Evolutionary conservation across 2,797 vertebrate genomes (phyloP).

Genomic region (Jordanella pulchra): DNA sequence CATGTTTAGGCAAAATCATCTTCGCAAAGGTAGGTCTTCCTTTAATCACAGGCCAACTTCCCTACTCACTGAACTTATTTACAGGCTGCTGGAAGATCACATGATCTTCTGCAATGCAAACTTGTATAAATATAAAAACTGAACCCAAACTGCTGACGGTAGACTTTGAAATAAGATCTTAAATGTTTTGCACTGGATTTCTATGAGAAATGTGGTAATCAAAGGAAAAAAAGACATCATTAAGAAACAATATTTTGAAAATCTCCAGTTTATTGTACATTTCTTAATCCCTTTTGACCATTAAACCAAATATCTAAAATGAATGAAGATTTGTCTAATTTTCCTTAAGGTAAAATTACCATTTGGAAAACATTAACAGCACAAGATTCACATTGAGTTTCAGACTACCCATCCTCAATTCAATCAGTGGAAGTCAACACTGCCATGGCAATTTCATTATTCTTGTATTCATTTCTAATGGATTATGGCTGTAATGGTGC

Average conservation of each 20-base stretch:
- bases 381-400: constrained; percentile 25
- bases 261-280: not conserved
- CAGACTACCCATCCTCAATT: constrained; percentile 20
- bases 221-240: not conserved
- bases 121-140: not conserved
- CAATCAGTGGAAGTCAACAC: constrained; percentile 37
- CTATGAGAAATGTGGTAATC: not conserved
- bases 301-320: constrained; percentile 20
- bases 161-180: not conserved
- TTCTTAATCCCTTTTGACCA: not conserved
- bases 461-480: constrained; percentile 45
- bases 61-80: constrained; percentile 57
- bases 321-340: constrained; percentile 27
- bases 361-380: constrained; percentile 20
- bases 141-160: not conserved
- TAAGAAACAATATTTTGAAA: not conserved
- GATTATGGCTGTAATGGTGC: constrained; percentile 34
- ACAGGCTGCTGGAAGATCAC: constrained; percentile 10
- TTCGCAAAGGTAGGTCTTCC: constrained; percentile 41
- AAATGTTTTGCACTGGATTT: not conserved
- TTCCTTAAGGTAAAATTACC: constrained; percentile 23
- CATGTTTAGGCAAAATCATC: constrained; percentile 26
- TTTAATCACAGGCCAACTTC: constrained; percentile 48
- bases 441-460: constrained; percentile 37
- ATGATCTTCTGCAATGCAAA: not conserved